These are phyloP conservation scores for Poliocrania exsul DNA, from an alignment of 2,797 vertebrate genomes.

Conservation along the genomic window DNA sequence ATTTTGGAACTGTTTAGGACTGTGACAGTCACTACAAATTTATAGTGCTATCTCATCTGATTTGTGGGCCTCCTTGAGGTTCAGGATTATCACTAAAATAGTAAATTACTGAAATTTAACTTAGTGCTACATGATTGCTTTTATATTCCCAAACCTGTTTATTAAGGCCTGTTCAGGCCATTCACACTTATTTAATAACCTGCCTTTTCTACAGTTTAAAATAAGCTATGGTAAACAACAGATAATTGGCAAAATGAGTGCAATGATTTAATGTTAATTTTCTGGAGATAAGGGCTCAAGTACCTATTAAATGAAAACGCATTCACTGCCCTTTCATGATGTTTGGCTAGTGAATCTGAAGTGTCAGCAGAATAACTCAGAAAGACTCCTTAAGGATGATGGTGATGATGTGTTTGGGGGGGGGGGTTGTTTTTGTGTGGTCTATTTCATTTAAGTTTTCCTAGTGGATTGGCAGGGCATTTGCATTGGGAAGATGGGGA, in stretches of 20 bases:
- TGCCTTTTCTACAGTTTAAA: background rate
- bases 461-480: background rate
- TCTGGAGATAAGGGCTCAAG: background rate
- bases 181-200: background rate
- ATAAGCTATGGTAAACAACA: background rate
- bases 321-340: background rate
- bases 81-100: background rate
- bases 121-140: background rate
- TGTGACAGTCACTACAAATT: background rate
- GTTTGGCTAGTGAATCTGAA: background rate
- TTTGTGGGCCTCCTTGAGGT: background rate
- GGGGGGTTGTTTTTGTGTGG: background rate
- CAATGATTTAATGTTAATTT: constrained; percentile 7
- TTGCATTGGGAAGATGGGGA: background rate
- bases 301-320: background rate
- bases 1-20: background rate
- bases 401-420: background rate
- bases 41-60: background rate
- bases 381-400: background rate
- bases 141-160: background rate
- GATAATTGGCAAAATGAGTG: background rate
- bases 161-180: background rate
- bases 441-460: background rate
- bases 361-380: background rate
- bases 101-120: background rate